These are phyloP conservation scores for Muscicapa adusta DNA, from an alignment of 2,113 vertebrate genomes.

Conservation along the genomic window DNA sequence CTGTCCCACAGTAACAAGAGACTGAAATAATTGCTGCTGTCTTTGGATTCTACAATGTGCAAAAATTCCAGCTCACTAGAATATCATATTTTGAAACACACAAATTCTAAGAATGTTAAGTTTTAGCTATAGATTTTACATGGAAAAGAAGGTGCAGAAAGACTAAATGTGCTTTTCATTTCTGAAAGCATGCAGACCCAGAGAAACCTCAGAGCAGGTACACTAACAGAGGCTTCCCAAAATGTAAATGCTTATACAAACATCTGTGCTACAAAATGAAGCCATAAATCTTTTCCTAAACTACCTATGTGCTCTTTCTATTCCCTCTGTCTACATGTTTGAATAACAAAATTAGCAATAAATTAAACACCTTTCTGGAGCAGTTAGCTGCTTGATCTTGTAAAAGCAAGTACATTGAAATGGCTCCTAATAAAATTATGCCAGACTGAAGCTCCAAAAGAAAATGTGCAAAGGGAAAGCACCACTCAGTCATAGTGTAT, in stretches of 20 bases:
- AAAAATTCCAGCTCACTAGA: neutral
- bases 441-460: neutral
- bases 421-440: neutral
- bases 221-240: neutral
- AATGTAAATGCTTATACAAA: neutral
- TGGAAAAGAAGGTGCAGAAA: rapidly evolving
- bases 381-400: neutral
- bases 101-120: neutral
- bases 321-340: neutral
- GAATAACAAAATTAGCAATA: neutral
- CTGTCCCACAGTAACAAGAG: neutral
- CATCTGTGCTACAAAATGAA: neutral
- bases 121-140: neutral
- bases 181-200: neutral
- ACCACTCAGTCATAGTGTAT: neutral
- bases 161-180: neutral
- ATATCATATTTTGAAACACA: neutral
- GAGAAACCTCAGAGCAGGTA: neutral
- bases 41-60: neutral
- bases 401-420: neutral
- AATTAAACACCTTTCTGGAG: neutral
- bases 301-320: neutral
- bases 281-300: neutral
- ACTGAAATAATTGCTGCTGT: neutral
- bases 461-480: neutral